These are phyloP conservation scores for Phanerotoma sp. DNA, from an alignment of 2,888 invertebrate genomes.

Conservation along the genomic window DNA sequence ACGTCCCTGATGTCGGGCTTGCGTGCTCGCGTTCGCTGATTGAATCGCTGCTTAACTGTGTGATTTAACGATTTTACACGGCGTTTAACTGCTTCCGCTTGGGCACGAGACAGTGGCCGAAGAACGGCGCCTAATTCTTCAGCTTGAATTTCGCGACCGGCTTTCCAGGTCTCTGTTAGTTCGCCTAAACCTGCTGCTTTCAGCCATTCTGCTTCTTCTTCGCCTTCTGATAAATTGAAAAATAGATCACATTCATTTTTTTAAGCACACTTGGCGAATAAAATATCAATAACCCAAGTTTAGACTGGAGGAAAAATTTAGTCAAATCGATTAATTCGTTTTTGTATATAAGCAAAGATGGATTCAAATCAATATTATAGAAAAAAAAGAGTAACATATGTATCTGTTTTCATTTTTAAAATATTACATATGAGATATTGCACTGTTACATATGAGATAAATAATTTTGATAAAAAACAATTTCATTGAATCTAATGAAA, in stretches of 20 bases:
- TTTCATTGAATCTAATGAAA: too few relatives aligned
- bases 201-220: slow-evolving; percentile 76
- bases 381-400: neutral
- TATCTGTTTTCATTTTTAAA: too few relatives aligned
- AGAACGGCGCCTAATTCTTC: slow-evolving; percentile 62
- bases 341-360: neutral
- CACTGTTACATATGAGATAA: too few relatives aligned
- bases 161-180: slow-evolving; percentile 70
- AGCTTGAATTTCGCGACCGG: slow-evolving; percentile 65
- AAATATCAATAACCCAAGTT: too few relatives aligned
- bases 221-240: slow-evolving; percentile 66
- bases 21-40: slow-evolving; percentile 59
- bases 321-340: neutral
- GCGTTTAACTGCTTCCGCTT: slow-evolving; percentile 76
- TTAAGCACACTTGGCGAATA: too few relatives aligned
- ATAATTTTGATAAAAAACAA: too few relatives aligned
- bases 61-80: slow-evolving; percentile 76
- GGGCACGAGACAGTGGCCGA: slow-evolving; percentile 66
- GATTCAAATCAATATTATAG: neutral
- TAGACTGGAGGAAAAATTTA: too few relatives aligned
- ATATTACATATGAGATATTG: too few relatives aligned
- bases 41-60: slow-evolving; percentile 65
- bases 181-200: slow-evolving; percentile 72
- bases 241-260: too few relatives aligned
- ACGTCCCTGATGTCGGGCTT: slow-evolving; percentile 83